These are phyloP conservation scores for Endotricha flammealis DNA, from an alignment of 2,888 invertebrate species.

Conservation along the genomic window DNA sequence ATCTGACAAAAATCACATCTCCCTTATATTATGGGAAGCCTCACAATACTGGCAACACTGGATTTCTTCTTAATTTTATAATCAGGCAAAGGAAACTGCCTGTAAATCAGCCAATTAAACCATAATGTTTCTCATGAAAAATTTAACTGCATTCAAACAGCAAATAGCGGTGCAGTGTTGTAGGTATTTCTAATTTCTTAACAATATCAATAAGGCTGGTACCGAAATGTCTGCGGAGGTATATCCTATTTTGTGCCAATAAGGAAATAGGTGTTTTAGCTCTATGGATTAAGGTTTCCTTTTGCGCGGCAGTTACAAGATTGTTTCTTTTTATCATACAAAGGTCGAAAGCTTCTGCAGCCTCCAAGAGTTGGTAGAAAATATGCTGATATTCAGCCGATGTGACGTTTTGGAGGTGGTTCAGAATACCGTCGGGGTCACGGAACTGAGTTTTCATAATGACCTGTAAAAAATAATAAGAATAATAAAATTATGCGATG, in stretches of 20 bases:
- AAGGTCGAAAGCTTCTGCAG: constrained; percentile 87
- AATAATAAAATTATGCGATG: too few species aligned
- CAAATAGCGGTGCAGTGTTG: constrained; percentile 81
- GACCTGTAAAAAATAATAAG: constrained; percentile 62
- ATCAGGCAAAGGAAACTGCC: constrained; percentile 3
- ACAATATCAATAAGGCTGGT: constrained; percentile 76
- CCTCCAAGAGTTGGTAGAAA: constrained; percentile 83
- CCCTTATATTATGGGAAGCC: background rate
- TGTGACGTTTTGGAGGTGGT: constrained; percentile 84
- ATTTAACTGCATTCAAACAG: constrained; percentile 81
- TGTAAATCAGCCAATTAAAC: constrained; percentile 5
- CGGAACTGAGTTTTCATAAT: constrained; percentile 90
- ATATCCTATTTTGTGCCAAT: constrained; percentile 81
- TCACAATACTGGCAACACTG: constrained; percentile 5
- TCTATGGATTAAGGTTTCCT: constrained; percentile 79
- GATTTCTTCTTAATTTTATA: constrained; percentile 1
- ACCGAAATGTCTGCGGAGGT: constrained; percentile 78
- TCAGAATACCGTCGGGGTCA: constrained; percentile 89
- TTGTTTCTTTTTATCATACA: constrained; percentile 88
- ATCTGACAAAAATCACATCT: constrained; percentile 8
- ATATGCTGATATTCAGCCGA: constrained; percentile 68
- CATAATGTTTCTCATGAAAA: background rate
- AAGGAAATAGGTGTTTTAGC: constrained; percentile 83
- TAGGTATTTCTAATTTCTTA: constrained; percentile 80
- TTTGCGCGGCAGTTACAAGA: constrained; percentile 81